Conservation (phyloP, 2,888 invertebrate genomes). For the Tiliacea aurago region DNA sequence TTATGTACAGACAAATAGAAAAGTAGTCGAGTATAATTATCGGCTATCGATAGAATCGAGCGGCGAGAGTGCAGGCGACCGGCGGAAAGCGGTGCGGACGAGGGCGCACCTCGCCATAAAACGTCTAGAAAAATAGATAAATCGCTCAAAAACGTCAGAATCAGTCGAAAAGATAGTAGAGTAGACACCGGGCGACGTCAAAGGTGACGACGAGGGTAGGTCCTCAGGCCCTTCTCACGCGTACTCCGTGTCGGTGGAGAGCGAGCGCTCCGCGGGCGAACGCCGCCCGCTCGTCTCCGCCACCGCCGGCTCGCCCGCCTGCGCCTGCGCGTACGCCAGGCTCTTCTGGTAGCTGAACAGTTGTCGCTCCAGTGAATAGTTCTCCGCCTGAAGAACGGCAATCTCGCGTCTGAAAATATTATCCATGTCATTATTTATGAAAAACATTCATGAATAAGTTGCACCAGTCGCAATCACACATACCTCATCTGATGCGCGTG, state of each 20-base stretch:
- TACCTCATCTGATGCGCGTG: constrained; percentile 96
- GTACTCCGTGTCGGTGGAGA: constrained; percentile 93
- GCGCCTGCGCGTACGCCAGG: constrained; percentile 93
- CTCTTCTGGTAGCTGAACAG: constrained; percentile 96
- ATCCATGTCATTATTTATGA: not conserved
- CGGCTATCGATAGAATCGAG: constrained; percentile 90
- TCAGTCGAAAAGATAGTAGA: constrained; percentile 89
- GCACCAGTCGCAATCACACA: constrained; percentile 49
- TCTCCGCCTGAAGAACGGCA: constrained; percentile 95
- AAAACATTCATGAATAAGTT: not conserved
- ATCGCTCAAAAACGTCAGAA: constrained; percentile 90
- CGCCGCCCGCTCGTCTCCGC: constrained; percentile 82
- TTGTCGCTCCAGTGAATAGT: constrained; percentile 95
- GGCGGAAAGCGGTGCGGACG: constrained; percentile 89
- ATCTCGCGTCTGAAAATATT: constrained; percentile 93
- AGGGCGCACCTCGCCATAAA: constrained; percentile 90
- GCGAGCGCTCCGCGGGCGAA: constrained; percentile 90
- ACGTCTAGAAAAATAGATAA: constrained; percentile 91
- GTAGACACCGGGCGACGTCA: constrained; percentile 76
- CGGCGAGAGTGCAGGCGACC: constrained; percentile 90
- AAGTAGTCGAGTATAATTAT: constrained; percentile 90
- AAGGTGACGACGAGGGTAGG: constrained; percentile 70
- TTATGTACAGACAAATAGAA: constrained; percentile 91
- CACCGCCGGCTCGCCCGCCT: constrained; percentile 87
- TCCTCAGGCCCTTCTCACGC: constrained; percentile 90